Percentiles rank a stretch among this genome's conserved stretches.
phyloP scores from a whole-genome alignment of 2,113 vertebrate species.

The Pachyramphus minor region DNA sequence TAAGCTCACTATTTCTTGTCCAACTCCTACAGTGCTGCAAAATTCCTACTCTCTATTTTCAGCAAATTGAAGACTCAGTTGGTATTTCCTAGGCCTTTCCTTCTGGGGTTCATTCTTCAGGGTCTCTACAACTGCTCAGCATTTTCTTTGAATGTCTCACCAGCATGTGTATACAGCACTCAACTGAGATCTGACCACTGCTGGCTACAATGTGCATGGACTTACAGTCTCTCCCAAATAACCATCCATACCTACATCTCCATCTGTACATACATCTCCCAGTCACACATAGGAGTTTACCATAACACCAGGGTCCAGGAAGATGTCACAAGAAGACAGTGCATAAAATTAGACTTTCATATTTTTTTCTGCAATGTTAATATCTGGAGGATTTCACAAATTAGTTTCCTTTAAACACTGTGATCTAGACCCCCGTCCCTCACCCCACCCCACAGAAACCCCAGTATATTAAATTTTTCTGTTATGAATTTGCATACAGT shows the following conservation, averaged over 20 bases:
- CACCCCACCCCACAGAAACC: background rate
- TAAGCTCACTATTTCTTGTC: background rate
- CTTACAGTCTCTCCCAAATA: background rate
- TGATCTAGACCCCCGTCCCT: accelerated
- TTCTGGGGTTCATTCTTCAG: background rate
- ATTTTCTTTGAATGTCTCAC: background rate
- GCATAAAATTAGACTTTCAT: background rate
- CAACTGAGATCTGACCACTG: background rate
- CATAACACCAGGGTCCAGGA: background rate
- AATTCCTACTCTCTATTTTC: background rate
- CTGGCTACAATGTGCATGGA: background rate
- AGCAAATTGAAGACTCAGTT: background rate
- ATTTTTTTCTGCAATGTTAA: background rate
- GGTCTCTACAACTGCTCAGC: background rate
- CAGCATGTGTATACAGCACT: background rate
- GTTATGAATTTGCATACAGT: background rate
- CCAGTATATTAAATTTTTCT: background rate
- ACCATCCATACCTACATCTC: background rate
- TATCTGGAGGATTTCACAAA: background rate
- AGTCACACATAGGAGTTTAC: background rate
- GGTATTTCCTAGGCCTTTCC: background rate
- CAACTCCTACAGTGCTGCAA: background rate
- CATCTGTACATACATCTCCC: background rate
- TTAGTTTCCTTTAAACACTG: background rate
- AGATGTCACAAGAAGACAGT: background rate